Evolutionary conservation across 2,797 vertebrate species (phyloP), one percentile per base, ranked within the genome.

Genomic region (Mus spretus): DNA sequence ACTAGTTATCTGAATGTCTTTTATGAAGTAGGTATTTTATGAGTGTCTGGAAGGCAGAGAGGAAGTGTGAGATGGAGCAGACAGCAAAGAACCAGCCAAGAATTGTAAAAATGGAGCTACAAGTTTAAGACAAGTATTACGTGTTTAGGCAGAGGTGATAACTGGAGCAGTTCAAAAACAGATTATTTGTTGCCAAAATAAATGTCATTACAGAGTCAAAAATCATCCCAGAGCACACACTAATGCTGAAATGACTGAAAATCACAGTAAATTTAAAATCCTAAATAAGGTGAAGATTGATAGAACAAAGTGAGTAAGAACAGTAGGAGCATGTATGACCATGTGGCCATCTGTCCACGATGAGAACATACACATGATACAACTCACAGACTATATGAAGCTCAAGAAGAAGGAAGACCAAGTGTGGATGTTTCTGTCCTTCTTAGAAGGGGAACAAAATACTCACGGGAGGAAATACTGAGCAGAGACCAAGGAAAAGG

Each of bases 261-360:
- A 75, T 78, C n/a, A 37, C 93, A 50, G 89, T 92, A 20, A 78
- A 90, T 92, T 89, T 44, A 86, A 81, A 97, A 87, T 59, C 3
- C 72, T 94, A 97, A 95, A 90, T 93, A 94, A 88, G 59, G 22
- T 80, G 67, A 91, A 88, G 37, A 4, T n/a, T 22, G 31, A 88
- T 91, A 91, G 93, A 94, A 40, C 93, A 94, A 57, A 96, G 63
- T 75, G 31, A 89, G 89, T 53, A 92, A 94, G 55, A 74, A 72
- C 47, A 65, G 26, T 93, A 91, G 22, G 90, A 67, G 81, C 40
- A 72, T 80, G 5, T 28, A 89, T 85, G 90, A 96, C 95, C 95
- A 92, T 20, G 94, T 90, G 94, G 92, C 83, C 80, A 61, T 78
- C 75, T 97, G 31, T 96, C 94, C 84, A 93, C 50, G 57, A 85